Evolutionary conservation across 2,113 vertebrate genomes (phyloP).

Genomic region (Entomyzon cyanotis): DNA sequence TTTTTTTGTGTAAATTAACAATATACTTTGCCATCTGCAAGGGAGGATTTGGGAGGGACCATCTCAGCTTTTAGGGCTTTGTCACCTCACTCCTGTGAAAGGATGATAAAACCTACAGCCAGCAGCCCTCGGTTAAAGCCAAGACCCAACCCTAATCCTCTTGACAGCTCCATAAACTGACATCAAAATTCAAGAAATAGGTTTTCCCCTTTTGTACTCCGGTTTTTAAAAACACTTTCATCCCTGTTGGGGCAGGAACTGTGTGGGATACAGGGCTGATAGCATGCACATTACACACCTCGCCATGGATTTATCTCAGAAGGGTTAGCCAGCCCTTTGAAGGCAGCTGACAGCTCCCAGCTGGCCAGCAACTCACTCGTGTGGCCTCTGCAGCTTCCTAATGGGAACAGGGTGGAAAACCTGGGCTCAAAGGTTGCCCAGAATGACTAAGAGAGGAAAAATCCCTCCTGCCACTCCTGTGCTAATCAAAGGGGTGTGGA

Average conservation of each 20-base stretch:
- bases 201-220: neutral
- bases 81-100: neutral
- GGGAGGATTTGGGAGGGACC: neutral
- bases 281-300: neutral
- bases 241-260: neutral
- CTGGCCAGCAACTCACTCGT: neutral
- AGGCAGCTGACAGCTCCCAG: constrained; percentile 18
- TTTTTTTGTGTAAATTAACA: neutral
- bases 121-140: rapidly evolving
- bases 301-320: neutral
- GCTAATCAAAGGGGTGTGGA: constrained; percentile 59
- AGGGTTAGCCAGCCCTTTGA: neutral
- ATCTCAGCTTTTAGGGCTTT: neutral
- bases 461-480: constrained; percentile 58
- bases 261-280: neutral
- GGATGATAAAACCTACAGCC: neutral
- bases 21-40: neutral
- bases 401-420: constrained; percentile 11
- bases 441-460: constrained; percentile 43
- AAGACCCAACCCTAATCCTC: neutral
- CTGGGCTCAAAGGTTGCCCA: constrained; percentile 41
- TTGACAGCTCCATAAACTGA: neutral
- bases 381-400: neutral
- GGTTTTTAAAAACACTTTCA: neutral
- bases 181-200: neutral